Base-by-base conservation (phyloP, 2,888 invertebrate species). In the Lacanobia oleracea region DNA sequence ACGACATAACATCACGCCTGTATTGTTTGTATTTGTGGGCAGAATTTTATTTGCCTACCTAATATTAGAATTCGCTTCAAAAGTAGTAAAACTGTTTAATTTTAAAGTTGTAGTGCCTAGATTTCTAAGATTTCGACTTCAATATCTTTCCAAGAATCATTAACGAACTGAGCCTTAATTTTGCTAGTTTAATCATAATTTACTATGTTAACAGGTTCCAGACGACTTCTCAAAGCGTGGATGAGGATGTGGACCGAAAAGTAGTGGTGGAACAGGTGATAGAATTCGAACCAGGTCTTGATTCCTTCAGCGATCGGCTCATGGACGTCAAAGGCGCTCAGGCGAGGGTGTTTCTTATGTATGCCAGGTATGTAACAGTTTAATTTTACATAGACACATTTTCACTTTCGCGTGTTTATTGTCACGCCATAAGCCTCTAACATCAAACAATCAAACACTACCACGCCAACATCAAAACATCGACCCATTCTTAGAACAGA, bases 201-300 rank as follows among this genome's bases (percentile, higher is more conserved):
- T 43, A n/a, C 12, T 7, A 59, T 57, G 1, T 57, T 83, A 83
- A 8, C 78, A 96, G 96, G 79, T 99, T 99, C 93, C 99, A 99
- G 94, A 99, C 98, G 18, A 98, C 98, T 64, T 99, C 99, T 1
- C 98, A 99, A 94, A 98, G 97, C 89, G 97, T 98, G 81, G 98
- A 99, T 91, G 99, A 99, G 90, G 98, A 98, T 89, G 97, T 98
- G 18, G 99, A 99, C 92, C 98, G 99, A 72, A 98, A 99, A 96
- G 99, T 99, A 61, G 97, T 98, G 95, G 98, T 99, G 63, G 99
- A 99, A 91, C 97, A 98, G 87, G 98, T 98, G 59, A 98, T 99
- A 62, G 99, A 99, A 93, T 99, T 99, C 91, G 99, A 99, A 90
- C 98, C 99, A 0, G 99, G 99, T 23, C 93, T 98, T 81, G 98